phyloP scores from a whole-genome alignment of 2,888 invertebrate genomes.

The Punctoribates punctum region DNA sequence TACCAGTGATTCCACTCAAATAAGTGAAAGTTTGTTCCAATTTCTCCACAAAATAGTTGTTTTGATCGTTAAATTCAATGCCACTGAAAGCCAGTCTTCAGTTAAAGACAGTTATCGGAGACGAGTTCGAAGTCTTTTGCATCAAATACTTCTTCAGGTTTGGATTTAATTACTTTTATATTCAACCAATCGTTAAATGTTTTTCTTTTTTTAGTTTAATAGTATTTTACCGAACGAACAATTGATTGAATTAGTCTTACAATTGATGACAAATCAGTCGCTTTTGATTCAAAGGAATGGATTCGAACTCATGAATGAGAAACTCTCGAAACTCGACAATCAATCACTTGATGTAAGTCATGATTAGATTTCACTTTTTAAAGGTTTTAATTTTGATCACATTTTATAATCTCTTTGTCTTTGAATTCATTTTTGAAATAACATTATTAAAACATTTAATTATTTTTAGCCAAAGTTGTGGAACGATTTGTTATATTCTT shows the following conservation, averaged over 20 bases:
- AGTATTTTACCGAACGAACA: conserved; percentile 53
- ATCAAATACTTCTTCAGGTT: conserved; percentile 15
- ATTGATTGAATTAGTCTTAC: conserved; percentile 69
- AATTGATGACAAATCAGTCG: conserved; percentile 66
- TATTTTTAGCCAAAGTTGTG: neutral
- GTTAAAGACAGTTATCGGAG: neutral
- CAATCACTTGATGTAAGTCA: conserved; percentile 10
- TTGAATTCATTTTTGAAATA: no score
- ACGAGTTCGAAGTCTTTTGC: conserved; percentile 14
- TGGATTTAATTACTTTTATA: neutral
- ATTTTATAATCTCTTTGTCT: no score
- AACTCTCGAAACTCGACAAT: conserved; percentile 62
- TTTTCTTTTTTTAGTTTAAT: conserved; percentile 55
- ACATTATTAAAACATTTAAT: no score
- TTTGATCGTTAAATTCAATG: neutral
- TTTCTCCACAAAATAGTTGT: neutral
- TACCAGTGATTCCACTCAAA: neutral
- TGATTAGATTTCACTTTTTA: neutral
- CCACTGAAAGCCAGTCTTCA: neutral
- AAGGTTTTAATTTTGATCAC: no score
- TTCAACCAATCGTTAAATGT: neutral
- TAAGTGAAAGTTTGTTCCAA: neutral
- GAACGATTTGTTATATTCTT: neutral
- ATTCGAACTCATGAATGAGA: conserved; percentile 76
- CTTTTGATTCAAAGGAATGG: conserved; percentile 71